Conservation (phyloP, 2,888 invertebrate genomes). For the Dinocampus coccinellae region DNA sequence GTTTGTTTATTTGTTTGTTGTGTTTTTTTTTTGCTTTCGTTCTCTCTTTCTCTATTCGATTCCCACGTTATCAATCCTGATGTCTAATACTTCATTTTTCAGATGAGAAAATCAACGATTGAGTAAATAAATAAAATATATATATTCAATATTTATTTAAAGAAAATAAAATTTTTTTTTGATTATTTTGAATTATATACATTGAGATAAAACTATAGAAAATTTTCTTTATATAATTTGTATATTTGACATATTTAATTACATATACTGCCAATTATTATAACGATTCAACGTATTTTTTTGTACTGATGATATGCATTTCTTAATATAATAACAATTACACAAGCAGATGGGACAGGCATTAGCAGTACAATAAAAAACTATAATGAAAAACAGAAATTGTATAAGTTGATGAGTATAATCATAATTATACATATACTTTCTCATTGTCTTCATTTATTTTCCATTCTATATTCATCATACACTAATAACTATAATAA, state of each 20-base stretch:
- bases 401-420: conserved; percentile 39
- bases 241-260: neutral
- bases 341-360: conserved; percentile 38
- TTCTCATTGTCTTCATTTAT: conserved; percentile 22
- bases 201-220: neutral
- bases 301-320: no score
- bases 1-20: no score
- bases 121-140: neutral
- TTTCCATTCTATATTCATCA: conserved; percentile 3
- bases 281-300: no score
- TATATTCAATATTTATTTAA: neutral
- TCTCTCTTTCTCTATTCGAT: neutral
- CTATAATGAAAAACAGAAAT: conserved; percentile 30
- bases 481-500: neutral
- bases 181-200: neutral
- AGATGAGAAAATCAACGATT: conserved; percentile 10
- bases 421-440: conserved; percentile 54
- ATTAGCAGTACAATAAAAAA: conserved; percentile 10
- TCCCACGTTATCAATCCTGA: conserved; percentile 16
- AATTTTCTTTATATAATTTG: no score
- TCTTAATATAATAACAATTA: conserved; percentile 56
- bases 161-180: neutral
- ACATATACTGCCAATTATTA: no score
- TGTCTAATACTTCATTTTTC: conserved; percentile 12
- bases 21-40: neutral